Evolutionary conservation across 1,140 invertebrate genomes (phyloP).

Genomic region (Cotesia vestalis): DNA sequence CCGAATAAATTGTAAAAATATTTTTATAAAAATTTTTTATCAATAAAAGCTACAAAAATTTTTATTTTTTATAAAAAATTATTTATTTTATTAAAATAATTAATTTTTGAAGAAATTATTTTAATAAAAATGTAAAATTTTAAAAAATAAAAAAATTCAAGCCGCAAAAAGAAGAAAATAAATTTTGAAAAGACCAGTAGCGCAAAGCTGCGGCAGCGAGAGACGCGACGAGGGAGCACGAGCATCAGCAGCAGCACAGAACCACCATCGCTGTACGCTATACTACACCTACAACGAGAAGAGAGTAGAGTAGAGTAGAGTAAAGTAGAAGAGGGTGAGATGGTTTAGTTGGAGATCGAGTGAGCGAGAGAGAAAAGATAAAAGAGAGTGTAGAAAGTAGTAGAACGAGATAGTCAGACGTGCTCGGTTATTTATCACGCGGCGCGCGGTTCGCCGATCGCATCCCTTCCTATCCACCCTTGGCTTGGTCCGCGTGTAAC

Average conservation of each 20-base stretch:
- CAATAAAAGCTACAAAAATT: no score
- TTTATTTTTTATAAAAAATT: background rate
- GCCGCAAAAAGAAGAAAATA: background rate
- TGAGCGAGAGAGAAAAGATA: slow-evolving; percentile 42
- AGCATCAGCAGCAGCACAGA: slow-evolving; percentile 24
- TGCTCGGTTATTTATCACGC: slow-evolving; percentile 61
- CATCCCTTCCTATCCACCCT: slow-evolving; percentile 46
- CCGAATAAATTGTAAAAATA: no score
- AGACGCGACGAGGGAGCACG: slow-evolving; percentile 34
- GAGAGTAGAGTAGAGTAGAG: no score
- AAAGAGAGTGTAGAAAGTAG: slow-evolving; percentile 12
- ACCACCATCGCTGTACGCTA: slow-evolving; percentile 15
- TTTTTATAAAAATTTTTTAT: no score
- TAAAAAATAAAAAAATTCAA: background rate
- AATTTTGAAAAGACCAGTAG: slow-evolving; percentile 24
- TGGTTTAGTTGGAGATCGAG: slow-evolving; percentile 32
- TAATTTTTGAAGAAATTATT: background rate
- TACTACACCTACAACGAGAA: background rate
- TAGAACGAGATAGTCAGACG: slow-evolving; percentile 31
- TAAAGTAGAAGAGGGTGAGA: slow-evolving; percentile 13
- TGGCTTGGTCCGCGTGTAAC: slow-evolving; percentile 17
- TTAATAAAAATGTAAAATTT: background rate
- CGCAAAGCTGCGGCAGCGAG: slow-evolving; percentile 29
- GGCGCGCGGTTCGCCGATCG: slow-evolving; percentile 54
- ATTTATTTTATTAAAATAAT: background rate